Evolutionary conservation across 2,113 vertebrate species (phyloP).

Genomic region (Tetrax tetrax): DNA sequence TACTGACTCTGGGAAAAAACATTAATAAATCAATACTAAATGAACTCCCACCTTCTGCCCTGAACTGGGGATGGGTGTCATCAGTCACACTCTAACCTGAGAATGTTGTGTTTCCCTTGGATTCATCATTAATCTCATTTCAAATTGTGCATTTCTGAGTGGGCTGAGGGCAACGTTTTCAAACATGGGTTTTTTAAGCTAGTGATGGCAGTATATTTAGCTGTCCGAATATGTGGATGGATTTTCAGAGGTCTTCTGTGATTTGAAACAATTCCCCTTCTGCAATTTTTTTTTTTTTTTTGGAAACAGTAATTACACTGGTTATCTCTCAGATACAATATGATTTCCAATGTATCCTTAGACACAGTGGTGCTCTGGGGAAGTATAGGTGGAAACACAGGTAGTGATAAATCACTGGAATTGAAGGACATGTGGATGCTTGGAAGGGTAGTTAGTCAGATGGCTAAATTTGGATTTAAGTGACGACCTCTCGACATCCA

Average conservation of each 20-base stretch:
- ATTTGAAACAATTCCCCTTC: background rate
- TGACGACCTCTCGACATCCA: background rate
- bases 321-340: background rate
- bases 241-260: slow-evolving; percentile 14
- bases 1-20: slow-evolving; percentile 33
- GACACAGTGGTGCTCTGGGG: background rate
- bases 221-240: background rate
- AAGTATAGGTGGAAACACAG: background rate
- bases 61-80: background rate
- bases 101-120: background rate
- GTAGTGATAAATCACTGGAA: background rate
- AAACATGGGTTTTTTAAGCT: background rate
- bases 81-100: slow-evolving; percentile 13
- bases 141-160: background rate
- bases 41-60: background rate
- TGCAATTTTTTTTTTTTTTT: background rate
- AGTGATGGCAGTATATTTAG: background rate
- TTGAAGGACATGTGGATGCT: background rate
- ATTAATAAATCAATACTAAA: slow-evolving; percentile 38
- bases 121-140: background rate
- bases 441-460: background rate
- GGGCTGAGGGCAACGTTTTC: background rate
- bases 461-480: background rate
- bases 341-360: background rate
- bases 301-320: background rate